phyloP scores from a whole-genome alignment of 64 coral and sea anemone species.

The Cladopsammia gracilis region DNA sequence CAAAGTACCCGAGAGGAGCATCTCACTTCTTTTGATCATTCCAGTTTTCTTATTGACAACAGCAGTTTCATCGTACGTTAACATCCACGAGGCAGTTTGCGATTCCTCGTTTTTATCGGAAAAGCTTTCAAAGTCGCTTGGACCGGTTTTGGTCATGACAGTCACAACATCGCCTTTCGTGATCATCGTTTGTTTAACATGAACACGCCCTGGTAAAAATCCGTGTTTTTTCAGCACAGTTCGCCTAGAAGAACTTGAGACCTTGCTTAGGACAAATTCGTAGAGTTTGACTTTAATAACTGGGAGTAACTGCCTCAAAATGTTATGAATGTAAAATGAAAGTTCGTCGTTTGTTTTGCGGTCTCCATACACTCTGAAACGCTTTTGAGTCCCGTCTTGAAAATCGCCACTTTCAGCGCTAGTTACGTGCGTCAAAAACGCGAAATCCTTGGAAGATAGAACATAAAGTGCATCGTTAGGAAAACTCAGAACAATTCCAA shows the following conservation, averaged over 20 bases:
- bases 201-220: conserved; percentile 21
- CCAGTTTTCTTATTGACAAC: conserved; percentile 53
- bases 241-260: background rate
- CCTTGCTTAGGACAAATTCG: conserved; percentile 57
- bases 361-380: conserved; percentile 28
- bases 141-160: background rate
- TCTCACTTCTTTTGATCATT: conserved; percentile 46
- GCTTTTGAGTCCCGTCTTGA: background rate
- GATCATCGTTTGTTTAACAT: conserved; percentile 17
- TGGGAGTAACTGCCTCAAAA: conserved; percentile 59
- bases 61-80: conserved; percentile 58
- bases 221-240: conserved; percentile 16
- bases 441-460: background rate
- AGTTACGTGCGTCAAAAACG: conserved; percentile 12
- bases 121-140: conserved; percentile 18
- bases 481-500: conserved; percentile 37
- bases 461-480: background rate
- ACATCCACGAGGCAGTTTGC: background rate
- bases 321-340: conserved; percentile 64
- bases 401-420: conserved; percentile 15
- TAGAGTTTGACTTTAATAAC: conserved; percentile 62
- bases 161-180: conserved; percentile 21
- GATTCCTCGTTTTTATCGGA: background rate
- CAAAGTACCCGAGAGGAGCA: conserved; percentile 22
- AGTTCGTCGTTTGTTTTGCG: conserved; percentile 25